A percentile compares a stretch with the other conserved stretches of the same genome.
Evolutionary conservation across 2,113 vertebrate species (phyloP).

Genomic region (Tonatia bakeri): DNA sequence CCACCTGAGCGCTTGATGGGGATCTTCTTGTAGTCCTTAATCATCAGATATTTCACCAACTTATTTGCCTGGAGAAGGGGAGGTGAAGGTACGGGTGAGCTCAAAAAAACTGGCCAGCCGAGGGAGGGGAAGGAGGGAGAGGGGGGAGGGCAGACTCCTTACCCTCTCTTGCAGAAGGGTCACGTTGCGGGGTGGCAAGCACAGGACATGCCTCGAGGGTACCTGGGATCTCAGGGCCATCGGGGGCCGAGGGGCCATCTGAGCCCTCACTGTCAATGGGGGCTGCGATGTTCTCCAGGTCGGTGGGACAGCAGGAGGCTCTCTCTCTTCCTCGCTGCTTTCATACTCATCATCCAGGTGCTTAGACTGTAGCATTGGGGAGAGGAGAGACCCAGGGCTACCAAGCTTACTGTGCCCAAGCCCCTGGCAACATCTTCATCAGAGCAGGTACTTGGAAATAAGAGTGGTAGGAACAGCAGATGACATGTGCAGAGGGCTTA

Average conservation of each 20-base stretch:
- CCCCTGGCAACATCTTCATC: background rate
- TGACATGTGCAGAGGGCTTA: background rate
- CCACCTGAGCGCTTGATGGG: conserved; percentile 87
- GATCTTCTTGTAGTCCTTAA: conserved; percentile 92
- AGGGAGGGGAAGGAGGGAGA: background rate
- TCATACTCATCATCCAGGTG: conserved; percentile 52
- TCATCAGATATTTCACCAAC: conserved; percentile 88
- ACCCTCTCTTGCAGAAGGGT: conserved; percentile 63
- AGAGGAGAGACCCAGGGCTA: background rate
- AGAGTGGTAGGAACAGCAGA: background rate
- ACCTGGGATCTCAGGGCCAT: conserved; percentile 26
- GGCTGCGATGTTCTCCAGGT: conserved; percentile 39
- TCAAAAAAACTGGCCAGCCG: background rate
- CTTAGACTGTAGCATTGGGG: conserved; percentile 42
- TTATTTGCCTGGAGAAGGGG: conserved; percentile 83
- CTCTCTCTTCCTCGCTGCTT: conserved; percentile 59
- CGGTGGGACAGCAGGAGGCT: background rate
- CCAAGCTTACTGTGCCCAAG: background rate
- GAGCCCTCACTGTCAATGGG: background rate
- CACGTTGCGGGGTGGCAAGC: conserved; percentile 52
- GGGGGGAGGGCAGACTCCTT: background rate
- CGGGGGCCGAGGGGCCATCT: conserved; percentile 7
- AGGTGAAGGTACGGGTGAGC: background rate
- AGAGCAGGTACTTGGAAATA: background rate
- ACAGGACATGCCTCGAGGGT: conserved; percentile 51